Base-by-base conservation (phyloP, 2,113 vertebrate genomes). In the Pitta sordida region DNA sequence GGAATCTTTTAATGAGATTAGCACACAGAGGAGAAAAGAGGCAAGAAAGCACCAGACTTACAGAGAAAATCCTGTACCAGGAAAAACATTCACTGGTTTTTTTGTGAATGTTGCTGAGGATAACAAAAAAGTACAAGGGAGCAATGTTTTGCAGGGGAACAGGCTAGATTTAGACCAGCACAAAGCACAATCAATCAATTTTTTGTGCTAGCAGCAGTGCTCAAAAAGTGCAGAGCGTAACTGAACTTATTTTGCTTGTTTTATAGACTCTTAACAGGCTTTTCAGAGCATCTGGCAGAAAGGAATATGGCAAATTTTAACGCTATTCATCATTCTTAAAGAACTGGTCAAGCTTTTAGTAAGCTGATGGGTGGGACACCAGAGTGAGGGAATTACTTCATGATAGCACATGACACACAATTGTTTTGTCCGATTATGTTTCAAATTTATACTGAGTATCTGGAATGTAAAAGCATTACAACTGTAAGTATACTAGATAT, bases 141-240 rank as follows among this genome's bases (percentile, higher is more conserved):
- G 73, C 81, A 63, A 55, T 88, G 79, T 87, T 93, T 93, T 91
- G 71, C 95, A 94, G 76, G 75, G 74, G 85, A 83, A 34, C 77
- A 70, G 88, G 39, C 64, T 93, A 70, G 91, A 91, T 91, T 68
- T 60, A 87, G 77, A 89, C 71, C 63, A 91, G 68, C 87, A 86
- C 23, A 88, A 92, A 65, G 86, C 68, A 86, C 49, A 79, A 55
- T 95, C 93, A 80, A 93, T 95, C 95, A 95, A 69, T 92, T 93
- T 76, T 62, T 95, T 96, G 59, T 81, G 88, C 75, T 93, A 88
- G 62, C 83, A 19, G 90, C 78, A 60, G 52, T 74, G 69, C 44
- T 29, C 2, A 2, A 70, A 86, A 70, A 91, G 81, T 81, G 83
- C 94, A 86, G 60, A 96, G 75, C 15, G 4, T 44, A 94, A 92